Conservation (phyloP, 2,888 invertebrate genomes). For the Priocnemis perturbator region DNA sequence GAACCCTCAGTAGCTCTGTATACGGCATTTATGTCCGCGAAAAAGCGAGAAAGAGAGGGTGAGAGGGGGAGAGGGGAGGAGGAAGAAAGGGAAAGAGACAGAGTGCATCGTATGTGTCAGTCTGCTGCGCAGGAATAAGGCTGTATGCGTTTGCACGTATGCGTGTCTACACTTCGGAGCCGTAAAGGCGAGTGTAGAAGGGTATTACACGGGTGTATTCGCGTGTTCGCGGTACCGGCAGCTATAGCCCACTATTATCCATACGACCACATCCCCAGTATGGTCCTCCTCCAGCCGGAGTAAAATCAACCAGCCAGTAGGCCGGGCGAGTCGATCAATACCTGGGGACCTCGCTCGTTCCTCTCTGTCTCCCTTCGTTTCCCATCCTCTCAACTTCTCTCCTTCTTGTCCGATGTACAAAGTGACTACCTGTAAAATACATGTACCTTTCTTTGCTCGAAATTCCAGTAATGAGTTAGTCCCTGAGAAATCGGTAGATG, state of each 20-base stretch:
- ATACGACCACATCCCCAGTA: constrained; percentile 59
- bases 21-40: too few species aligned
- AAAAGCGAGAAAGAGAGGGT: constrained; percentile 4
- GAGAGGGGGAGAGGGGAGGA: not conserved
- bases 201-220: too few species aligned
- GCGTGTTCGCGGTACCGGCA: constrained; percentile 15
- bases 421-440: constrained; percentile 58
- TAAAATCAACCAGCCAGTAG: constrained; percentile 64
- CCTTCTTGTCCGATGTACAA: constrained; percentile 11
- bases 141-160: too few species aligned
- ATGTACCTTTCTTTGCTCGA: constrained; percentile 59
- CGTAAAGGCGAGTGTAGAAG: too few species aligned
- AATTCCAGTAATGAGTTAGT: constrained; percentile 55
- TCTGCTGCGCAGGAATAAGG: not conserved
- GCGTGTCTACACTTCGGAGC: too few species aligned
- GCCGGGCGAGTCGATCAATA: constrained; percentile 68
- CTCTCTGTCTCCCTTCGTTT: constrained; percentile 28
- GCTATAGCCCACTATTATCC: constrained; percentile 53
- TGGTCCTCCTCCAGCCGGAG: constrained; percentile 71
- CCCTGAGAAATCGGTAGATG: constrained; percentile 38
- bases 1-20: constrained; percentile 24
- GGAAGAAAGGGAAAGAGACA: not conserved
- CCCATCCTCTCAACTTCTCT: constrained; percentile 14
- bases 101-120: not conserved
- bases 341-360: constrained; percentile 65